Evolutionary conservation across 2,888 invertebrate genomes (phyloP), one percentile per base, ranked within the genome.

Genomic region (Drosophila percnosoma): DNA sequence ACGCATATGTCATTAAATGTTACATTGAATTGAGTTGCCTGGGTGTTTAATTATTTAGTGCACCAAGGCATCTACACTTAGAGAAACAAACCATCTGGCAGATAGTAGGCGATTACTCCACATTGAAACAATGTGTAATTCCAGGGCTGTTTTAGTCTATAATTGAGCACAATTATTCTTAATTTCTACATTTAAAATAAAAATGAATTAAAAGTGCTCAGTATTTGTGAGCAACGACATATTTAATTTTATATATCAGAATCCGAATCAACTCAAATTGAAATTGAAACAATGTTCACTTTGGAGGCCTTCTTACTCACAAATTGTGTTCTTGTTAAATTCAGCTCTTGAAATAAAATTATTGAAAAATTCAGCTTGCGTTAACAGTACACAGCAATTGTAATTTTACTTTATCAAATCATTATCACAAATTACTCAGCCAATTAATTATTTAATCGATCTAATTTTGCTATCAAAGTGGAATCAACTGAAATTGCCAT

Each of bases 31-130:
- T 63, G 49, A 72, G 70, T 72, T 73, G 64, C 59, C 31, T 64
- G 66, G 60, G 60, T 49, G 60, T 67, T 75, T 66, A 69, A 75
- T 79, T 79, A 78, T 65, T 66, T 65, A 62, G 67, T 73, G 65
- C 68, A 24, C 4, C 45, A 8, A 15, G 24, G 45, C 45, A 15
- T 53, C 42, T 64, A 29, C 51, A 51, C 51, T 51, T 18, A n/a
- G 51, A 51, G 27, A 29, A 51, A n/a, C 29, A n/a, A 11, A 2
- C 4, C 45, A 45, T 45, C 13, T 45, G 45, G 21, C 45, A 15
- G 15, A 15, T 8, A 2, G 8, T 15, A 21, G 7, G 15, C 15
- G 13, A 21, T 45, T 21, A 21, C 21, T 45, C 21, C 21, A 4
- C 21, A 13, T 13, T 13, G 4, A 13, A 21, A 21, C 13, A 45